Percentiles rank a stretch among this genome's conserved stretches.
Evolutionary conservation across 2,797 vertebrate genomes (phyloP).

Genomic region (Epinephelus malabaricus): DNA sequence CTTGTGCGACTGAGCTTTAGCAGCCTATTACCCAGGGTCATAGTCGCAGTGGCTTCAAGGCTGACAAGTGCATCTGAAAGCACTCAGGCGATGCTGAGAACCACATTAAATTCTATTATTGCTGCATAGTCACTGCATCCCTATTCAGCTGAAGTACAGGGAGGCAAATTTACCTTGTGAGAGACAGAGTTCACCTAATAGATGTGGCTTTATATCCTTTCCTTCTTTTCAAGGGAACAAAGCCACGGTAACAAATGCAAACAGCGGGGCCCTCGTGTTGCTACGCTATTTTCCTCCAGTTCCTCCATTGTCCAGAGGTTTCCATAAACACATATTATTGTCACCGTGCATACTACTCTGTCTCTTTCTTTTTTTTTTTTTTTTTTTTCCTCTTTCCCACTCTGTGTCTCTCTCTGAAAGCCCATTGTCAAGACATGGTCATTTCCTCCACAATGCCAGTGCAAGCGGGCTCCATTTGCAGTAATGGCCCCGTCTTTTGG

Average conservation of each 20-base stretch:
- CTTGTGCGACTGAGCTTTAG: constrained; percentile 62
- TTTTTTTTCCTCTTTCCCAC: constrained; percentile 23
- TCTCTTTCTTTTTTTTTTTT: constrained; percentile 1
- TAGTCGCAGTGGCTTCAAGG: constrained; percentile 85
- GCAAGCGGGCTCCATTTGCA: constrained; percentile 77
- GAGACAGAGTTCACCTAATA: constrained; percentile 85
- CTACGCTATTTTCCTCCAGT: constrained; percentile 67
- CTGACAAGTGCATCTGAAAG: constrained; percentile 84
- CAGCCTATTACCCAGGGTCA: constrained; percentile 84
- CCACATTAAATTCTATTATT: constrained; percentile 87
- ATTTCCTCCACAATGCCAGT: constrained; percentile 76
- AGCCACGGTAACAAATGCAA: constrained; percentile 79
- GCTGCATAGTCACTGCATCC: constrained; percentile 78
- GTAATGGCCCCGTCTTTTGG: constrained; percentile 74
- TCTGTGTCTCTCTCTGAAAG: constrained; percentile 67
- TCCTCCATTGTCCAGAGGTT: constrained; percentile 75
- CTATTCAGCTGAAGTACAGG: constrained; percentile 75
- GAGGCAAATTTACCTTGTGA: constrained; percentile 79
- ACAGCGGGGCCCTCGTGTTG: constrained; percentile 69
- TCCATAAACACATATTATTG: constrained; percentile 81
- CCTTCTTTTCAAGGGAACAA: constrained; percentile 81
- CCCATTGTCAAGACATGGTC: constrained; percentile 79
- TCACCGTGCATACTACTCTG: constrained; percentile 62
- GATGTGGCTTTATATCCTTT: constrained; percentile 81
- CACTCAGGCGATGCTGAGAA: constrained; percentile 82